These are phyloP conservation scores for Sarcoramphus papa DNA, from an alignment of 2,797 vertebrate species.

Conservation along the genomic window DNA sequence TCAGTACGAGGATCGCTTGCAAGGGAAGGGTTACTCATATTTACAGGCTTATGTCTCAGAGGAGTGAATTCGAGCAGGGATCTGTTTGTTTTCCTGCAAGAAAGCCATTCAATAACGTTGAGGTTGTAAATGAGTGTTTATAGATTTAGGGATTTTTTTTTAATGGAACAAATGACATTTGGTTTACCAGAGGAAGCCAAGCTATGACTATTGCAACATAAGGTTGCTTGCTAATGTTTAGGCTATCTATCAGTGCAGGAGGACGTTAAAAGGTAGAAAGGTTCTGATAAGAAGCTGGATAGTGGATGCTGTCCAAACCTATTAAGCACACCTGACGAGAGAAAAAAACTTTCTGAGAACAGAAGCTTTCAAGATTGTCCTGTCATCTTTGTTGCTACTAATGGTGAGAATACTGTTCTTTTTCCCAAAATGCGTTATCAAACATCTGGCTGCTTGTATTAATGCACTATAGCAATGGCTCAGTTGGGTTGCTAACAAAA, in stretches of 20 bases:
- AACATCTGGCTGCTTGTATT: neutral
- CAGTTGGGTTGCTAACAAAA: neutral
- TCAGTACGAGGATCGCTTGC: neutral
- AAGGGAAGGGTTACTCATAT: neutral
- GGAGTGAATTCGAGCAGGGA: constrained; percentile 22
- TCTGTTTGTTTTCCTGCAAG: constrained; percentile 49
- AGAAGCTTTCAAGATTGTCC: neutral
- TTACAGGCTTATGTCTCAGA: neutral
- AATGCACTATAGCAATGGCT: neutral
- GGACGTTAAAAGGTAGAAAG: constrained; percentile 23
- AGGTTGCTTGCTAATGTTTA: constrained; percentile 27
- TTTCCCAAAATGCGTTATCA: neutral
- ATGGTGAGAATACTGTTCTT: neutral
- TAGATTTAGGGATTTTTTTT: constrained; percentile 31
- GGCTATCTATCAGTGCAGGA: constrained; percentile 19
- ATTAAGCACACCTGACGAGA: neutral
- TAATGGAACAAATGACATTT: constrained; percentile 34
- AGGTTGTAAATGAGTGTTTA: constrained; percentile 38
- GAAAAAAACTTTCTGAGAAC: neutral
- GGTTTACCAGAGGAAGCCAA: constrained; percentile 42
- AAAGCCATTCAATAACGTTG: neutral
- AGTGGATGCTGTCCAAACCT: neutral
- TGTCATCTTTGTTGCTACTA: neutral
- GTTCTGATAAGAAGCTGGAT: constrained; percentile 27
- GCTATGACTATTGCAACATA: constrained; percentile 34